These are phyloP conservation scores for Gisinianus flammeolus DNA, from an alignment of 2,888 invertebrate genomes.

Conservation along the genomic window DNA sequence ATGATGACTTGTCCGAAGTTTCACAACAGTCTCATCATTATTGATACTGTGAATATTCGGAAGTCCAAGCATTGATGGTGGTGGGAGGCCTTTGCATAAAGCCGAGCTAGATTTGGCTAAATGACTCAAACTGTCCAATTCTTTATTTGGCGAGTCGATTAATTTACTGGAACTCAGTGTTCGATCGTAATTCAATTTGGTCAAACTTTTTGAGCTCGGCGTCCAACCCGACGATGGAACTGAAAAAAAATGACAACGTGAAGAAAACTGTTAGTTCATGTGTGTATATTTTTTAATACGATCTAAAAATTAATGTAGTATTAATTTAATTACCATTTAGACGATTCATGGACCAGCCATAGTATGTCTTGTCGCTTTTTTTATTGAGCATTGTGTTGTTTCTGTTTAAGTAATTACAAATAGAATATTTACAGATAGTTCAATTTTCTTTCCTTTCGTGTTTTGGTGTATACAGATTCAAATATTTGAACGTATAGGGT, in stretches of 20 bases:
- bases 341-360: constrained; percentile 40
- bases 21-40: not conserved
- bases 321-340: not conserved
- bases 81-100: constrained; percentile 32
- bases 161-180: constrained; percentile 33
- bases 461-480: not conserved
- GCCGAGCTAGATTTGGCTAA: constrained; percentile 36
- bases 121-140: constrained; percentile 1
- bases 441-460: not conserved
- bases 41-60: constrained; percentile 4
- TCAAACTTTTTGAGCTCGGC: constrained; percentile 36
- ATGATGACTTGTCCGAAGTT: not conserved
- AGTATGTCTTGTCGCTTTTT: constrained; percentile 38
- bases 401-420: not conserved
- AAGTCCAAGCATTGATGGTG: not conserved
- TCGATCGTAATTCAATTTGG: constrained; percentile 38
- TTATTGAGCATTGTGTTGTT: constrained; percentile 37
- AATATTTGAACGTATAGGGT: not conserved
- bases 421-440: not conserved
- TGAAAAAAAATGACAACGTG: not conserved
- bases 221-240: constrained; percentile 34
- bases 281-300: too few species aligned
- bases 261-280: too few species aligned
- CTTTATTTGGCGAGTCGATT: constrained; percentile 26
- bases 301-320: too few species aligned